Conservation (phyloP, 2,888 invertebrate species). For the Dicyrtoma fusca region DNA sequence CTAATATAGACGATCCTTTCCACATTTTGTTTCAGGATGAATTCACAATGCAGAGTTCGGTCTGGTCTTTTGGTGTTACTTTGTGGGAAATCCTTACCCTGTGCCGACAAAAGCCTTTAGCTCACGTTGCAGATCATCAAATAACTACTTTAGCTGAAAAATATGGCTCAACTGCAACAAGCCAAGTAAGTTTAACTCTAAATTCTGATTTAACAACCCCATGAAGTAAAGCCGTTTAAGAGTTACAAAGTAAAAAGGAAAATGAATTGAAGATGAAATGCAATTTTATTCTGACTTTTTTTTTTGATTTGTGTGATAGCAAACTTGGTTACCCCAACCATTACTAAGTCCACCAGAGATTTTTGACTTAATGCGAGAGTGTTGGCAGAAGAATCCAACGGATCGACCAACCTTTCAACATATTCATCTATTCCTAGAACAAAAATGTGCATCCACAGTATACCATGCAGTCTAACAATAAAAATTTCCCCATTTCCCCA, state of each 20-base stretch:
- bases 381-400: slow-evolving; percentile 68
- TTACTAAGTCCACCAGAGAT: slow-evolving; percentile 75
- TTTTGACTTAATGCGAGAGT: slow-evolving; percentile 75
- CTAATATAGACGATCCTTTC: background rate
- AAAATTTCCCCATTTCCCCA: background rate
- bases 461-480: slow-evolving; percentile 47
- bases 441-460: slow-evolving; percentile 50
- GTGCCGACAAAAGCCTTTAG: slow-evolving; percentile 67
- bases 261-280: slow-evolving; percentile 11
- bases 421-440: slow-evolving; percentile 72
- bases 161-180: slow-evolving; percentile 52
- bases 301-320: slow-evolving; percentile 35
- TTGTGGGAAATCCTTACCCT: slow-evolving; percentile 69
- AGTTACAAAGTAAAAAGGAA: slow-evolving; percentile 1
- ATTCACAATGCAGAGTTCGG: slow-evolving; percentile 67
- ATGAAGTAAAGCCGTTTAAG: background rate
- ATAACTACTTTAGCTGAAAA: slow-evolving; percentile 70
- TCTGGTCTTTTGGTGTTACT: slow-evolving; percentile 70
- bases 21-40: slow-evolving; percentile 63
- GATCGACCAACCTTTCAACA: slow-evolving; percentile 68
- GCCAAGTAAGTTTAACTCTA: slow-evolving; percentile 53
- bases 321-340: slow-evolving; percentile 72
- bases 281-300: background rate
- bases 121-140: slow-evolving; percentile 67
- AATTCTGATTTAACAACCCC: too few relatives aligned